Evolutionary conservation across 2,113 vertebrate species (phyloP).

Genomic region (Hypomesus transpacificus): DNA sequence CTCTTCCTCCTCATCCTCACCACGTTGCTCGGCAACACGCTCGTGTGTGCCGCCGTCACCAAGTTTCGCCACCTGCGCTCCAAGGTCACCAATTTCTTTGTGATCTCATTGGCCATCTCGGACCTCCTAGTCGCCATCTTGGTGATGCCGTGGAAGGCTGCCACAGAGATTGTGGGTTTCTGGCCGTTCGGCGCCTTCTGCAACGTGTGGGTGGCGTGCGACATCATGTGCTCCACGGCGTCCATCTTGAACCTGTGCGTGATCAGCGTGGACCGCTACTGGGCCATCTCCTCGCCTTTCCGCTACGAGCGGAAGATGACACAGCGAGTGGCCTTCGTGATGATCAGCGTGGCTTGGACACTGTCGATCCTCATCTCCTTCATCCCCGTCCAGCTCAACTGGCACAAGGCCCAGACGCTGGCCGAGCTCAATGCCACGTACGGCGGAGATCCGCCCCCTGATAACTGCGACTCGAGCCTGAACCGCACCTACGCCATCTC

Average conservation of each 20-base stretch:
- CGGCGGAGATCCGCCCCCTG: slow-evolving; percentile 62
- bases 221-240: slow-evolving; percentile 98
- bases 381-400: slow-evolving; percentile 95
- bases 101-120: slow-evolving; percentile 95
- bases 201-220: slow-evolving; percentile 96
- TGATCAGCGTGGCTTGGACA: slow-evolving; percentile 95
- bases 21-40: slow-evolving; percentile 91
- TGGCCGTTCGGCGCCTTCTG: slow-evolving; percentile 98
- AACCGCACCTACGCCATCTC: slow-evolving; percentile 98
- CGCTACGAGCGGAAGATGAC: slow-evolving; percentile 98
- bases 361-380: slow-evolving; percentile 94
- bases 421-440: slow-evolving; percentile 77
- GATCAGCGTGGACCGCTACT: slow-evolving; percentile 96
- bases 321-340: slow-evolving; percentile 90
- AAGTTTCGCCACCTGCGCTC: slow-evolving; percentile 94
- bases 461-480: slow-evolving; percentile 95
- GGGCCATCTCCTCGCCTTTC: slow-evolving; percentile 97
- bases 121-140: slow-evolving; percentile 93
- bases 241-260: slow-evolving; percentile 97
- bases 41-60: slow-evolving; percentile 94
- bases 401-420: slow-evolving; percentile 88
- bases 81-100: slow-evolving; percentile 98
- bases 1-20: slow-evolving; percentile 93
- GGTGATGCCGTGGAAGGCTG: slow-evolving; percentile 99
- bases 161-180: slow-evolving; percentile 91